Conservation (phyloP, 2,113 vertebrate genomes). For the Hydrolagus affinis region DNA sequence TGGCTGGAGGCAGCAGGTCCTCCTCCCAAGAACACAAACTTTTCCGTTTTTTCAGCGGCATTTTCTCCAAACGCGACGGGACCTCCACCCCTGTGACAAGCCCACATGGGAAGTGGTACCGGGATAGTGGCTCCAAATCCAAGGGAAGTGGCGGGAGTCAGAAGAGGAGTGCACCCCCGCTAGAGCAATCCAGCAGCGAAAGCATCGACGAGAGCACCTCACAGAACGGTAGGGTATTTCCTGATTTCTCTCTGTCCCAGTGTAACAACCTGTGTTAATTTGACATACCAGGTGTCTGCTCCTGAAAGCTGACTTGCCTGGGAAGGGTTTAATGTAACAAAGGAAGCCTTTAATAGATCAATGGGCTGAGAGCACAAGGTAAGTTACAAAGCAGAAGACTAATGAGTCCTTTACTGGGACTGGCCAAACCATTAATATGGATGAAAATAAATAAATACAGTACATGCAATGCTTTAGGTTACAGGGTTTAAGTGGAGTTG, state of each 20-base stretch:
- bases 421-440: background rate
- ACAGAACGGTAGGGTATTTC: conserved; percentile 41
- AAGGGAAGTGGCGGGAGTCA: conserved; percentile 58
- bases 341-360: background rate
- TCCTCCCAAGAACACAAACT: conserved; percentile 61
- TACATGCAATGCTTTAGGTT: background rate
- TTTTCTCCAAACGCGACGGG: conserved; percentile 70
- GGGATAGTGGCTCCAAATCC: conserved; percentile 45
- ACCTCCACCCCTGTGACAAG: conserved; percentile 50
- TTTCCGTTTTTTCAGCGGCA: conserved; percentile 80
- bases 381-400: background rate
- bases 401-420: background rate
- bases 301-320: background rate
- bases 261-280: background rate
- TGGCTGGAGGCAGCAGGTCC: conserved; percentile 43
- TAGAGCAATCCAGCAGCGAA: conserved; percentile 68
- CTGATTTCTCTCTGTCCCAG: background rate
- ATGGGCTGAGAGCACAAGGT: background rate
- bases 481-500: background rate
- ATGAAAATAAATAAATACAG: background rate
- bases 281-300: background rate
- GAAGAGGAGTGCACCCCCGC: conserved; percentile 44
- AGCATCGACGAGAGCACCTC: conserved; percentile 66
- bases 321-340: background rate
- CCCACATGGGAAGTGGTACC: conserved; percentile 49